phyloP scores from a whole-genome alignment of 1,140 invertebrate species.

The Drosophila yakuba region DNA sequence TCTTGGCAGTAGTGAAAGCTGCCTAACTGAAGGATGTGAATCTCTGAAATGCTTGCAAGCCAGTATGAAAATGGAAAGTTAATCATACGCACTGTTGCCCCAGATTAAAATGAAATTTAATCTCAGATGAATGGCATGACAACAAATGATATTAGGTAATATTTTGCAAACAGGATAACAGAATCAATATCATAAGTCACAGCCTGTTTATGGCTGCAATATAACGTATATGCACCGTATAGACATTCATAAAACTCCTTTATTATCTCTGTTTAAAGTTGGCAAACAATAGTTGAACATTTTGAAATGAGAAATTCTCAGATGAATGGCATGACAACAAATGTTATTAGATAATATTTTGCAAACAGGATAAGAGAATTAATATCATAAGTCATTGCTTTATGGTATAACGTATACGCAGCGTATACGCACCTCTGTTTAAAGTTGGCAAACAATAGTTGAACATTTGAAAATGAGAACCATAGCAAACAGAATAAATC shows the following conservation, averaged over 20 bases:
- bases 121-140: background rate
- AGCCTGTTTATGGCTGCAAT: slow-evolving; percentile 1
- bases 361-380: background rate
- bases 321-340: background rate
- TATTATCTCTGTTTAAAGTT: background rate
- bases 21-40: background rate
- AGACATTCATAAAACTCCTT: background rate
- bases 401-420: slow-evolving; percentile 5
- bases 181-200: background rate
- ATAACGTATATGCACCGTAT: background rate
- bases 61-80: background rate
- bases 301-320: slow-evolving; percentile 8
- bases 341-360: background rate
- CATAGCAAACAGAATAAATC: slow-evolving; percentile 3
- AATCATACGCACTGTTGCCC: slow-evolving; percentile 41
- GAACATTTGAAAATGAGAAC: slow-evolving; percentile 1
- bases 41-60: background rate
- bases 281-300: background rate
- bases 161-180: too few species aligned
- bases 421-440: background rate
- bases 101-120: slow-evolving; percentile 5
- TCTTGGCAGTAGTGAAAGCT: background rate
- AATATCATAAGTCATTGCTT: background rate
- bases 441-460: background rate
- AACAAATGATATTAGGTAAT: background rate